Conservation (phyloP, 2,888 invertebrate species). For the Sylvicola fuscatus region DNA sequence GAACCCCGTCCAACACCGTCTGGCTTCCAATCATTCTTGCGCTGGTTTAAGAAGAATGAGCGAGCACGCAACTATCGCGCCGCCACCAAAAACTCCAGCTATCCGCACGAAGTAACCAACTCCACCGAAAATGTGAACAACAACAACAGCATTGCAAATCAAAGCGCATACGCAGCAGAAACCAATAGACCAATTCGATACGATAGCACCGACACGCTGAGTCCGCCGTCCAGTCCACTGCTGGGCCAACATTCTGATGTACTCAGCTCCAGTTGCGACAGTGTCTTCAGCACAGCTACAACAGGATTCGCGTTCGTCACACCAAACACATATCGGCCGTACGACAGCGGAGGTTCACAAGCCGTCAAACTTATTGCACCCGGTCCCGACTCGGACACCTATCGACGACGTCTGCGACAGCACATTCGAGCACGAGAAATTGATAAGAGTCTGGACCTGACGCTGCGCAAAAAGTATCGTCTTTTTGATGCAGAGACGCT, state of each 20-base stretch:
- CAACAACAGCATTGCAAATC: no score
- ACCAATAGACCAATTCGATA: conserved; percentile 4
- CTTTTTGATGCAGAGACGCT: conserved; percentile 16
- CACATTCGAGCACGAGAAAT: conserved; percentile 33
- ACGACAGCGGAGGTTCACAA: conserved; percentile 10
- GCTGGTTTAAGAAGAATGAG: conserved; percentile 47
- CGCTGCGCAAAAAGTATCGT: conserved; percentile 43
- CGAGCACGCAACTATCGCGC: conserved; percentile 8
- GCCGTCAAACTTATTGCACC: conserved; percentile 28
- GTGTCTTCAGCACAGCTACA: conserved; percentile 48
- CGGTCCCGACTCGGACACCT: conserved; percentile 40
- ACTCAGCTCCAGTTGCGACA: conserved; percentile 32
- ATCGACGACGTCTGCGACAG: conserved; percentile 36
- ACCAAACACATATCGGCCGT: conserved; percentile 29
- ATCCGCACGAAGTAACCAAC: conserved; percentile 13
- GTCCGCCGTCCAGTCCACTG: conserved; percentile 2
- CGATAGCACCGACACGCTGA: conserved; percentile 10
- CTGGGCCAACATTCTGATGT: neutral
- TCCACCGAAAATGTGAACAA: conserved; percentile 6
- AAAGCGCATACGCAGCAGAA: no score
- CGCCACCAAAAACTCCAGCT: no score
- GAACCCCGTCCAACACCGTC: conserved; percentile 25
- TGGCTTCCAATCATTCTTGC: conserved; percentile 39
- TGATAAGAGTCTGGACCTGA: conserved; percentile 32
- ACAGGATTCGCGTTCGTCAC: conserved; percentile 50